These are phyloP conservation scores for Nerophis lumbriciformis DNA, from an alignment of 2,113 vertebrate genomes.

Conservation along the genomic window DNA sequence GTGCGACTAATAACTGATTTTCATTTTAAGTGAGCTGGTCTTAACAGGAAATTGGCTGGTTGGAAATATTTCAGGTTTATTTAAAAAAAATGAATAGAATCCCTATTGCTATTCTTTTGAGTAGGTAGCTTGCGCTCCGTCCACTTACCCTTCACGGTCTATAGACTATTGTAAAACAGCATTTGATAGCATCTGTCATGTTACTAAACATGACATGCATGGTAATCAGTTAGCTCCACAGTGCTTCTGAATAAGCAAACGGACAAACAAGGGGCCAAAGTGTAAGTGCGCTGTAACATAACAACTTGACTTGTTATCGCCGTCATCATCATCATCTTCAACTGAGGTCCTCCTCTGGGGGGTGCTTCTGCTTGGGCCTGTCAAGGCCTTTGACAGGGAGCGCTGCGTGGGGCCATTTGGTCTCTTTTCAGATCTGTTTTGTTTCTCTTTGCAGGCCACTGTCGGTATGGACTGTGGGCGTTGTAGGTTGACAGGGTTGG, in stretches of 20 bases:
- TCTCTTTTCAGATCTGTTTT: conserved; percentile 68
- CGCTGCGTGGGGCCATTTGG: conserved; percentile 60
- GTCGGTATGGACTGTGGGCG: conserved; percentile 56
- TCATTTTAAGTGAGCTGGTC: conserved; percentile 55
- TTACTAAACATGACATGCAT: conserved; percentile 53
- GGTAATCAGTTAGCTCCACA: conserved; percentile 43
- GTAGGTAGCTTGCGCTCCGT: conserved; percentile 20
- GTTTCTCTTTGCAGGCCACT: conserved; percentile 64
- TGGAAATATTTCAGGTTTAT: conserved; percentile 45
- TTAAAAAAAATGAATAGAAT: conserved; percentile 65
- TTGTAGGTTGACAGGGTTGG: conserved; percentile 33
- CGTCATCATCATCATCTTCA: conserved; percentile 55
- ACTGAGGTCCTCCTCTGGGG: conserved; percentile 50
- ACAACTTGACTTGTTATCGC: conserved; percentile 63
- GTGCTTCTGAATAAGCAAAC: conserved; percentile 51
- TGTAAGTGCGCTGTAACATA: conserved; percentile 55
- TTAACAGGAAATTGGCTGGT: conserved; percentile 63
- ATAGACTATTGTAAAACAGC: conserved; percentile 49
- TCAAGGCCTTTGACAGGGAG: conserved; percentile 60
- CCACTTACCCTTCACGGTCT: conserved; percentile 55
- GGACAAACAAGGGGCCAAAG: conserved; percentile 63
- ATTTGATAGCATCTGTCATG: conserved; percentile 57
- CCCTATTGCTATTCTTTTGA: conserved; percentile 45
- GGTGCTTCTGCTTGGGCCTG: conserved; percentile 49
- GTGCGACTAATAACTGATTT: conserved; percentile 54